phyloP scores from a whole-genome alignment of 2,797 vertebrate genomes.

The Sebastes matsubarae region DNA sequence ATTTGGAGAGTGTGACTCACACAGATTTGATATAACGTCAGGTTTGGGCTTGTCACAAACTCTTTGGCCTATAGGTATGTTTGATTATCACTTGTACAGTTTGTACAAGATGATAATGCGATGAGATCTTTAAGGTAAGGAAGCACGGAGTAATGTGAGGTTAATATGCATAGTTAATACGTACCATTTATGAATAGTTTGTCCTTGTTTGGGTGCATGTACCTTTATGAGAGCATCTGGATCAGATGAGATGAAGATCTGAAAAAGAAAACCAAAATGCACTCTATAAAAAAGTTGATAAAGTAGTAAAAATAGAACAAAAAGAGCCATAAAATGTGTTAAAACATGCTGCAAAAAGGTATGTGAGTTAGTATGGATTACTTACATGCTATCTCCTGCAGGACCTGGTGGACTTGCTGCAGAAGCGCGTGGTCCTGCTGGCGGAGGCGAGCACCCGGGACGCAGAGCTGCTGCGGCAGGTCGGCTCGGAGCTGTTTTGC shows the following conservation, averaged over 20 bases:
- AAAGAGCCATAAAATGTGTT: background rate
- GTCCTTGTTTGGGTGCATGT: background rate
- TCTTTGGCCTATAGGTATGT: slow-evolving; percentile 16
- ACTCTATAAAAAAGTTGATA: background rate
- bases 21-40: slow-evolving; percentile 4
- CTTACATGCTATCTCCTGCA: slow-evolving; percentile 9
- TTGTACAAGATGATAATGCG: background rate
- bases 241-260: background rate
- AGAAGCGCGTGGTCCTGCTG: slow-evolving; percentile 59
- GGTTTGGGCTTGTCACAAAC: slow-evolving; percentile 41
- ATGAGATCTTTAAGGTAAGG: background rate
- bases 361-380: background rate
- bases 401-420: slow-evolving; percentile 70
- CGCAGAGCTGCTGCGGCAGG: slow-evolving; percentile 70
- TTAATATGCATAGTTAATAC: background rate
- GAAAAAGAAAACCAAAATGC: background rate
- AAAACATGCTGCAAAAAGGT: background rate
- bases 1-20: slow-evolving; percentile 12
- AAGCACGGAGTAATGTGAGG: background rate
- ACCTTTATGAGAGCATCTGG: background rate
- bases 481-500: slow-evolving; percentile 72
- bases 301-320: background rate
- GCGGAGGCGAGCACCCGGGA: slow-evolving; percentile 64
- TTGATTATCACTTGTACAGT: background rate
- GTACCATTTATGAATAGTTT: background rate